Evolutionary conservation across 2,797 vertebrate species (phyloP).

Genomic region (Eulemur albifrons): DNA sequence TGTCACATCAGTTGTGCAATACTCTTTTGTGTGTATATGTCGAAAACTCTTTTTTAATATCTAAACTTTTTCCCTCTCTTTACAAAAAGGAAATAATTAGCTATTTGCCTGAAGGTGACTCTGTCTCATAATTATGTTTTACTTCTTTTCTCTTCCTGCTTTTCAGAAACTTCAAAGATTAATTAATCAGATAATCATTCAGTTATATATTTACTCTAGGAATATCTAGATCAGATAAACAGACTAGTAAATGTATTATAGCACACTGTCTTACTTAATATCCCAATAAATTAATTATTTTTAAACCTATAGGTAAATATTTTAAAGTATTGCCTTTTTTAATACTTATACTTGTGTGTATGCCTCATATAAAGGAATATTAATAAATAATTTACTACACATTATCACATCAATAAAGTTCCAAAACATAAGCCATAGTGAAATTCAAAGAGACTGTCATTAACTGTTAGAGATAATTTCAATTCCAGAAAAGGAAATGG

Average conservation of each 20-base stretch:
- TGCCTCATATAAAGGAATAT: background rate
- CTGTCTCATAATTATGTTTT: background rate
- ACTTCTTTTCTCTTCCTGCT: background rate
- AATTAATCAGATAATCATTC: background rate
- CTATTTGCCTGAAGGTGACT: background rate
- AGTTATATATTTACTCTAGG: background rate
- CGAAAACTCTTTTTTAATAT: background rate
- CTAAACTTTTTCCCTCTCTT: background rate
- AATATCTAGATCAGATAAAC: background rate
- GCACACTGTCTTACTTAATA: background rate
- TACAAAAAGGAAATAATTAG: background rate
- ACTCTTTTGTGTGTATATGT: background rate
- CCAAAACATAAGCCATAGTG: background rate
- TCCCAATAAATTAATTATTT: background rate
- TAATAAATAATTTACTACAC: background rate
- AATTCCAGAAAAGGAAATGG: background rate
- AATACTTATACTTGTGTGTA: background rate
- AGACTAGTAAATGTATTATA: background rate
- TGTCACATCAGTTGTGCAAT: background rate
- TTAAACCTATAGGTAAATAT: background rate
- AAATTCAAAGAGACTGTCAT: background rate
- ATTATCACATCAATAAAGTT: background rate
- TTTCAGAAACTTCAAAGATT: background rate
- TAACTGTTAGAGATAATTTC: background rate
- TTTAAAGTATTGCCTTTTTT: background rate